Evolutionary conservation across 2,888 invertebrate genomes (phyloP), one percentile per base, ranked within the genome.

Genomic region (Lepidochrysops patricia): DNA sequence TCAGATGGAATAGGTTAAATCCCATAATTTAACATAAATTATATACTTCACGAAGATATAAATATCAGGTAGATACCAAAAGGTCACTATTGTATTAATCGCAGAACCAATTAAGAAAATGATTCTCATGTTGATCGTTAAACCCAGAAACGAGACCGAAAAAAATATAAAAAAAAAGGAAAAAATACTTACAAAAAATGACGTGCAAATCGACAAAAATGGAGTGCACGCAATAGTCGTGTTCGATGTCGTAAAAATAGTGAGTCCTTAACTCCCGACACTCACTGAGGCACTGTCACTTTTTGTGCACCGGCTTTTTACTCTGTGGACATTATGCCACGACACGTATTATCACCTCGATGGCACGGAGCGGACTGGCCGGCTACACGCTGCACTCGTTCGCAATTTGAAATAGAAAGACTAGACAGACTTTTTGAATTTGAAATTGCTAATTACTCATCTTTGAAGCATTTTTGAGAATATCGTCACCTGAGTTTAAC

Each of bases 221-320:
- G 56, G 49, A 54, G 52, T 15, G 37, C 60, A 62, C 54, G 61
- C 59, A 60, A 61, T 63, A 58, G 63, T 67, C 65, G 71, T 74
- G 69, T 73, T 79, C 78, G 80, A 65, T 74, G 68, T 75, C 71
- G 72, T 69, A 67, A 66, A 69, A 70, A 67, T 67, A 69, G 60
- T 64, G 71, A 77, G 81, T 84, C 78, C 78, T 72, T 66, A 69
- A 72, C 72, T 76, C 74, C 73, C 72, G 76, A 72, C 72, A 74
- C 72, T 76, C 84, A 84, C 85, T 79, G 73, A 78, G 74, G 82
- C 87, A 86, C 87, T 85, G 77, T 80, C 86, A 87, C 86, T 85
- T 68, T 68, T 66, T 68, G 64, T 70, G 74, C 80, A 77, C 82
- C 80, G 82, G 77, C 76, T 76, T 77, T 78, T 68, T 70, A 64